These are phyloP conservation scores for Ammodytes dubius DNA, from an alignment of 2,113 vertebrate genomes.

Conservation along the genomic window DNA sequence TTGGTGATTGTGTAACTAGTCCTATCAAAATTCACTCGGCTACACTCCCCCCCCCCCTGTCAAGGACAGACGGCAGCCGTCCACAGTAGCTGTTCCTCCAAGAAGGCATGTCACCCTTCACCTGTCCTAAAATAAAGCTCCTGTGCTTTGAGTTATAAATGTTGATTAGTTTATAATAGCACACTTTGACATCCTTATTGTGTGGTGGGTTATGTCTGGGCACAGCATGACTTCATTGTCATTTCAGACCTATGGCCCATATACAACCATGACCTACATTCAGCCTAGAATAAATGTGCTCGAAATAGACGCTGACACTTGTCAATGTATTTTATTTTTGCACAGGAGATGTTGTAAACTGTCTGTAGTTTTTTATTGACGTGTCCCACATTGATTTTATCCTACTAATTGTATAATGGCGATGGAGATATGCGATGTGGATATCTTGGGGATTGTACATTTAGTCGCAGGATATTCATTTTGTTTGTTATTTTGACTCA, in stretches of 20 bases:
- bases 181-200: neutral
- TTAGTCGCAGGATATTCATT: neutral
- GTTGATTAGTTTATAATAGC: slow-evolving; percentile 33
- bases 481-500: neutral
- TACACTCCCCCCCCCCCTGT: slow-evolving; percentile 18
- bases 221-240: neutral
- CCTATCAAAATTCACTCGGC: slow-evolving; percentile 45
- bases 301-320: slow-evolving; percentile 27
- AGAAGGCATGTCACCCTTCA: slow-evolving; percentile 38
- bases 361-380: neutral
- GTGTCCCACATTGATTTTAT: neutral
- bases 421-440: neutral
- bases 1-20: slow-evolving; percentile 68
- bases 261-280: slow-evolving; percentile 41
- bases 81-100: slow-evolving; percentile 39
- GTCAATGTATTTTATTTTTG: neutral
- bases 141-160: slow-evolving; percentile 36
- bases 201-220: neutral
- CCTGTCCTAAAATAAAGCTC: slow-evolving; percentile 52
- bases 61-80: slow-evolving; percentile 64
- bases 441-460: neutral
- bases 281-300: slow-evolving; percentile 10
- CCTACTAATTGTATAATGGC: neutral
- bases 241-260: slow-evolving; percentile 17
- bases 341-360: neutral